Conservation (phyloP, 2,113 vertebrate genomes). For the Epinephelus moara region DNA sequence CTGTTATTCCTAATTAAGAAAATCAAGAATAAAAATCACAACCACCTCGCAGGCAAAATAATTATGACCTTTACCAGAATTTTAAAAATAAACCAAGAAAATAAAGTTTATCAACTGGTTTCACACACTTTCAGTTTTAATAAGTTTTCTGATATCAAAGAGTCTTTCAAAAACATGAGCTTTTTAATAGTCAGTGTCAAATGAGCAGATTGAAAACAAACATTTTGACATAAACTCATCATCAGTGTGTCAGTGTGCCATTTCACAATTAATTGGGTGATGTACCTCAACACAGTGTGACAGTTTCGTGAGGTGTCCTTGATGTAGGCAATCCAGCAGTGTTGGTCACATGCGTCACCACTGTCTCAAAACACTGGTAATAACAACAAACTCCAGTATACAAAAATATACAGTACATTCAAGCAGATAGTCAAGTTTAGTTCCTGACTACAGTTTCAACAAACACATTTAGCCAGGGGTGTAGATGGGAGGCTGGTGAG, state of each 20-base stretch:
- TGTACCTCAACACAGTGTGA: neutral
- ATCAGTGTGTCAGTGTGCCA: too few relatives aligned
- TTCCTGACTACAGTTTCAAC: neutral
- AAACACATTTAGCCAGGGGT: neutral
- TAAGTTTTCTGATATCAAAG: too few relatives aligned
- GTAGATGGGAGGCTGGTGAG: neutral
- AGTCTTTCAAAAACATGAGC: too few relatives aligned
- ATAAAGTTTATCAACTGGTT: neutral
- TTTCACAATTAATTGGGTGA: neutral
- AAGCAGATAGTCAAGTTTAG: neutral
- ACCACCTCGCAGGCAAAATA: neutral
- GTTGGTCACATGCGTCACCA: neutral
- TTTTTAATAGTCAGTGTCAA: too few relatives aligned
- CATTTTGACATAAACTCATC: too few relatives aligned
- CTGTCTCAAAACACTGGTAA: too few relatives aligned
- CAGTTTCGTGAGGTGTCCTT: neutral
- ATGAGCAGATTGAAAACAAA: too few relatives aligned
- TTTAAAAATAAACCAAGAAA: neutral
- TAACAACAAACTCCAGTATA: neutral
- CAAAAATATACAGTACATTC: neutral
- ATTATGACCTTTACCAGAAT: neutral
- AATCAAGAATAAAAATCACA: neutral
- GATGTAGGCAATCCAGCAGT: neutral
- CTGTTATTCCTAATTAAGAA: neutral
- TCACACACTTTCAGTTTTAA: too few relatives aligned